A percentile compares a stretch with the other conserved stretches of the same genome.
Evolutionary conservation across 2,888 invertebrate species (phyloP).

Genomic region (Sesamia inferens): DNA sequence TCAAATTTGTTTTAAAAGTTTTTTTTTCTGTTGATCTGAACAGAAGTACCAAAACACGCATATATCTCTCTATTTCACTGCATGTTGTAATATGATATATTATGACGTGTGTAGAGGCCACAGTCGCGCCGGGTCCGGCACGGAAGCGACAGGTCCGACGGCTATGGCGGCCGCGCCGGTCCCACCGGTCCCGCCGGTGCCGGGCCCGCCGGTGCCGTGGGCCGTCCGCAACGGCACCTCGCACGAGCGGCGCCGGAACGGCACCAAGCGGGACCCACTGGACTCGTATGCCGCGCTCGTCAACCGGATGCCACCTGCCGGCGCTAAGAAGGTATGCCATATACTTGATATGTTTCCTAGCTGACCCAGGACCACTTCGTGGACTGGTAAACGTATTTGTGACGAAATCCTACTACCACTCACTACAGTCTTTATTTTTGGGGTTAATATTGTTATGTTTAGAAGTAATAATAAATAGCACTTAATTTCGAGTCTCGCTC

Average conservation of each 20-base stretch:
- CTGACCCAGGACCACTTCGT: no score
- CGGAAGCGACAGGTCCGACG: slow-evolving; percentile 70
- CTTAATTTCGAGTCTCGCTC: no score
- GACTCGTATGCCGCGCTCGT: slow-evolving; percentile 86
- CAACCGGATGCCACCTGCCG: slow-evolving; percentile 82
- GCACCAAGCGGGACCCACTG: slow-evolving; percentile 73
- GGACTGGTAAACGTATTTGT: no score
- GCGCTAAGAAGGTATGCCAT: slow-evolving; percentile 80
- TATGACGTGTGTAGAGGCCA: slow-evolving; percentile 74
- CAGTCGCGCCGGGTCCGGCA: slow-evolving; percentile 80
- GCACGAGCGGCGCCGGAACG: slow-evolving; percentile 78
- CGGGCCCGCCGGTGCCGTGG: slow-evolving; percentile 62
- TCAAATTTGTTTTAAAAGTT: background rate
- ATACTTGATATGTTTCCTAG: no score
- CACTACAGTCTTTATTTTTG: no score
- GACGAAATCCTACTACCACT: no score
- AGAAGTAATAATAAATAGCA: no score
- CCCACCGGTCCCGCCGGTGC: slow-evolving; percentile 22
- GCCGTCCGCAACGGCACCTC: slow-evolving; percentile 73
- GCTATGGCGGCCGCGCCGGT: slow-evolving; percentile 29
- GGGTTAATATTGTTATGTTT: no score
- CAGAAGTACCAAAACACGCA: background rate
- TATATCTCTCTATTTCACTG: background rate
- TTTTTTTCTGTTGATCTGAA: background rate
- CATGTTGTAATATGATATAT: background rate